These are phyloP conservation scores for Sphaeramia orbicularis DNA, from an alignment of 2,797 vertebrate species.

Conservation along the genomic window DNA sequence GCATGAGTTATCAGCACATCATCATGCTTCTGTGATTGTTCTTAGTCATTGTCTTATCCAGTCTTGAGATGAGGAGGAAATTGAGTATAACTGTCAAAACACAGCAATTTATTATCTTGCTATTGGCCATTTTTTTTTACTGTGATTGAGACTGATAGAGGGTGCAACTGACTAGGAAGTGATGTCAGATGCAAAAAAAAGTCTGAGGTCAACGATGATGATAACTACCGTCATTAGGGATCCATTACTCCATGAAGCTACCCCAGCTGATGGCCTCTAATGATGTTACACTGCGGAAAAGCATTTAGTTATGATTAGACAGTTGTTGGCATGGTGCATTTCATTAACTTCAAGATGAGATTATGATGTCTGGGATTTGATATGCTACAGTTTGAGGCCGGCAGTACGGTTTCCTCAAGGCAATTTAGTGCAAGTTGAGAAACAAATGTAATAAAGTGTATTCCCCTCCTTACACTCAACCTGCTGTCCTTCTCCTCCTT, in stretches of 20 bases:
- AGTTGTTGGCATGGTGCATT: slow-evolving; percentile 72
- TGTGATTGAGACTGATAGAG: slow-evolving; percentile 60
- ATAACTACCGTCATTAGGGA: slow-evolving; percentile 72
- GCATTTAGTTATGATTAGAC: slow-evolving; percentile 80
- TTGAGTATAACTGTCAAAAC: slow-evolving; percentile 59
- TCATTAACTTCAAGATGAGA: slow-evolving; percentile 78
- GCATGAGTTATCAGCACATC: slow-evolving; percentile 32
- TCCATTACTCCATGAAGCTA: slow-evolving; percentile 68
- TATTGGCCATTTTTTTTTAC: slow-evolving; percentile 54
- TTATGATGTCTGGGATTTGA: slow-evolving; percentile 69
- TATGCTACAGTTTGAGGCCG: slow-evolving; percentile 41
- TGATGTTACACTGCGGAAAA: slow-evolving; percentile 65
- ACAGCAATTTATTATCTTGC: slow-evolving; percentile 64
- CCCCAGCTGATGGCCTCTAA: slow-evolving; percentile 75
- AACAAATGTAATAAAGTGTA: slow-evolving; percentile 60
- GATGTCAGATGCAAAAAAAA: slow-evolving; percentile 53
- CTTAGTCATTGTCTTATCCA: slow-evolving; percentile 39
- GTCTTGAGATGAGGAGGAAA: slow-evolving; percentile 49
- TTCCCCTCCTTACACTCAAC: slow-evolving; percentile 20
- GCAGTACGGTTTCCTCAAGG: slow-evolving; percentile 39
- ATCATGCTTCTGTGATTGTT: slow-evolving; percentile 2
- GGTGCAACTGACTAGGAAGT: slow-evolving; percentile 63
- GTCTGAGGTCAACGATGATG: slow-evolving; percentile 75
- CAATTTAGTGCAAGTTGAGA: slow-evolving; percentile 49
- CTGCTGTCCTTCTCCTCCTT: slow-evolving; percentile 13